Conservation (phyloP, 2,113 vertebrate genomes). For the Aphyosemion australe region DNA sequence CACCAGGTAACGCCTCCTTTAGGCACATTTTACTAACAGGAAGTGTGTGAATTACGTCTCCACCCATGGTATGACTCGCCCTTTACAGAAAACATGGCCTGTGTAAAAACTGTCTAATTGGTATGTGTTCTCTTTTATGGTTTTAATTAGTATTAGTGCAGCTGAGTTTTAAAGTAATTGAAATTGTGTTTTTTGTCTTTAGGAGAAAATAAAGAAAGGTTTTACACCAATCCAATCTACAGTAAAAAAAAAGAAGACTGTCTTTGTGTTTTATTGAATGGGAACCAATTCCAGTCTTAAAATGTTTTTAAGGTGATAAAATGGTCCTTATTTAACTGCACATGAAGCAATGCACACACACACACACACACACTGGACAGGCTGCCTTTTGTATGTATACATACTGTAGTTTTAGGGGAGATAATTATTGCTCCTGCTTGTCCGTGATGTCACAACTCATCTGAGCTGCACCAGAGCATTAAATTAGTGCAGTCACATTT, state of each 20-base stretch:
- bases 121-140: not conserved
- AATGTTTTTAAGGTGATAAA: not conserved
- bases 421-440: conserved; percentile 8
- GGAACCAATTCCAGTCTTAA: not conserved
- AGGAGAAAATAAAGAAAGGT: not conserved
- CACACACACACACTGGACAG: not conserved
- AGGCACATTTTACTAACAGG: too few relatives aligned
- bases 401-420: not conserved
- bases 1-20: too few relatives aligned
- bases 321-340: not conserved
- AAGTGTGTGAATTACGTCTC: too few relatives aligned
- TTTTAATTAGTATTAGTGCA: not conserved
- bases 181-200: not conserved
- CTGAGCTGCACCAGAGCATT: conserved; percentile 44
- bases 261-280: not conserved
- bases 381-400: not conserved
- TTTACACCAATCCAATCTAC: not conserved
- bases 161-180: not conserved
- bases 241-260: not conserved
- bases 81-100: too few relatives aligned
- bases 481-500: conserved; percentile 57
- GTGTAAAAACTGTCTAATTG: too few relatives aligned
- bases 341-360: too few relatives aligned
- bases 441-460: conserved; percentile 44
- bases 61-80: too few relatives aligned